These are phyloP conservation scores for Crotalus horridus DNA, from an alignment of 2,113 vertebrate species.

Conservation along the genomic window DNA sequence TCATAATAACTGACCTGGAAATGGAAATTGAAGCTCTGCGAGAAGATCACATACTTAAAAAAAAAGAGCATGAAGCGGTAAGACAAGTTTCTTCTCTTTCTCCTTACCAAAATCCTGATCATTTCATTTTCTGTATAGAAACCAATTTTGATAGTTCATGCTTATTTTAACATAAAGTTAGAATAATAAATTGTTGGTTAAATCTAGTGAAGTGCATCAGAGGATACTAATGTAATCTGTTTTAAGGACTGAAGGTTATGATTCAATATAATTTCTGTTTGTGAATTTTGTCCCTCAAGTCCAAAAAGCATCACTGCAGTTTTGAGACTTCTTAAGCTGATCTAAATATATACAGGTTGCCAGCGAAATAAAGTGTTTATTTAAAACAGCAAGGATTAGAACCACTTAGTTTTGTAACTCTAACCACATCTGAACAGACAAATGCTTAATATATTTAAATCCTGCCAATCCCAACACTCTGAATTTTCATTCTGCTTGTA, in stretches of 20 bases:
- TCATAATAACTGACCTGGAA: conserved; percentile 75
- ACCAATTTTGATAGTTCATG: neutral
- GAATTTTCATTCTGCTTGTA: neutral
- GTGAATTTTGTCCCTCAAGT: neutral
- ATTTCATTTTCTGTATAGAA: neutral
- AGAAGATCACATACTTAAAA: conserved; percentile 77
- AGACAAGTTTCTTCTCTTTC: neutral
- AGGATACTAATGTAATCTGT: neutral
- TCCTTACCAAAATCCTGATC: neutral
- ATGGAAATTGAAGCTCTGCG: conserved; percentile 77
- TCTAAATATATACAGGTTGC: neutral
- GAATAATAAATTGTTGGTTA: neutral
- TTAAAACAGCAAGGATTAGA: neutral
- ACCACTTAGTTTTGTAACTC: conserved; percentile 28
- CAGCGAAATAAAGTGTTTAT: conserved; percentile 4
- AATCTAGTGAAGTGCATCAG: neutral
- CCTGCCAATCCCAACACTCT: neutral
- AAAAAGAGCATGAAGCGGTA: conserved; percentile 77
- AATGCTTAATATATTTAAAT: neutral
- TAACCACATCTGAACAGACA: conserved; percentile 23
- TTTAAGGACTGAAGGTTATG: neutral
- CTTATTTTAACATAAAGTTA: neutral
- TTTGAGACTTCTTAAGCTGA: neutral
- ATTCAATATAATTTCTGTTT: neutral
- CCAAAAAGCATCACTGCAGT: neutral